Evolutionary conservation across 2,113 vertebrate species (phyloP), one percentile per base, ranked within the genome.

Genomic region (Paratilapia polleni): DNA sequence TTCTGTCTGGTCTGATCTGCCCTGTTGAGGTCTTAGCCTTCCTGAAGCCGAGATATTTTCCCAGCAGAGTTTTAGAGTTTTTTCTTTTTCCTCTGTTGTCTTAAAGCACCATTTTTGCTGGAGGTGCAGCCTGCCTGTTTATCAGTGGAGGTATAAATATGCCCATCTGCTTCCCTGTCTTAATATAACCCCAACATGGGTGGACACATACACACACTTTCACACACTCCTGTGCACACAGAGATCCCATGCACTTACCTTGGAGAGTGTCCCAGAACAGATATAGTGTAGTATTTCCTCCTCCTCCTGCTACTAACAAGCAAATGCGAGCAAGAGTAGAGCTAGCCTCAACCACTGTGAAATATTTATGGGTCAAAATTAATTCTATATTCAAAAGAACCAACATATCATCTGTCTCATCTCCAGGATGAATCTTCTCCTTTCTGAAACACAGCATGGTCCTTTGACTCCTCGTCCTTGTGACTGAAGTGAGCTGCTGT

Each of bases 201-300:
- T 52, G 9, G 58, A 34, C 68, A 68, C 73, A 63, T 77, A 63
- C 13, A 78, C 15, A 78, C 62, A 61, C 41, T 31, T n/a, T n/a
- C 83, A 77, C 82, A 66, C 58, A 28, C 68, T 22, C 20, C 68
- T 17, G n/a, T 59, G 54, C 22, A 20, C 52, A 24, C 57, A 60
- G 6, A 56, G 54, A 87, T 82, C 80, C 73, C 31, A 49, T 49
- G 41, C 73, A 80, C 88, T 93, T 85, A 83, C 86, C 78, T 87
- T 91, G 89, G 87, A 90, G 63, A 84, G 68, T 2, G 49, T 89
- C 88, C 93, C 86, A 91, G 88, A 84, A 90, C 86, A 78, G 84
- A 87, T 87, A 84, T 79, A 87, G 87, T 3, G 3, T 82, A 86
- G 83, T 88, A 85, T 87, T 60, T 73, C 81, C 85, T 78, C 80